Evolutionary conservation across 2,797 vertebrate species (phyloP).

Genomic region (Acridotheres tristis): DNA sequence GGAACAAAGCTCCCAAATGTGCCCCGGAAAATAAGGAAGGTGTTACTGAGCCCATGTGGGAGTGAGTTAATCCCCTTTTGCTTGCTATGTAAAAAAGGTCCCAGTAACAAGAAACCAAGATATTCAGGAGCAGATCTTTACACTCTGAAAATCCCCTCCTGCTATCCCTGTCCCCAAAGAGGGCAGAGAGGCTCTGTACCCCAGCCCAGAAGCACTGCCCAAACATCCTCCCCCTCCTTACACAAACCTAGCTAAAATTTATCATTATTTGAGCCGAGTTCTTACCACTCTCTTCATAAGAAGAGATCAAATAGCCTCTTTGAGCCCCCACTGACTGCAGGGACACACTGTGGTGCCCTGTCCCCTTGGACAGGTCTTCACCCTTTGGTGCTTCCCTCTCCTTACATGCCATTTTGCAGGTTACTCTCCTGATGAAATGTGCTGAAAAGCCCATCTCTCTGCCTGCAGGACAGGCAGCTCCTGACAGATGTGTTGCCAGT

Average conservation of each 20-base stretch:
- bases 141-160: background rate
- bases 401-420: background rate
- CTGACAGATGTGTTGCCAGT: background rate
- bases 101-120: background rate
- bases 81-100: background rate
- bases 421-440: background rate
- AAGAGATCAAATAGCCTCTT: background rate
- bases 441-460: slow-evolving; percentile 6
- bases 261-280: background rate
- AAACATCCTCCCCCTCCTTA: background rate
- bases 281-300: background rate
- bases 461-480: background rate
- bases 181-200: background rate
- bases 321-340: background rate
- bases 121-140: background rate
- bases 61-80: background rate
- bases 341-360: background rate
- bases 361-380: background rate
- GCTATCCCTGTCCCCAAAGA: background rate
- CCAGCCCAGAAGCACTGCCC: background rate
- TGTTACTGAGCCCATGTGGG: background rate
- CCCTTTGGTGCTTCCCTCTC: background rate
- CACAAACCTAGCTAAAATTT: background rate
- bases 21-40: background rate
- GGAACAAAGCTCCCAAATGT: background rate